A percentile compares a stretch with the other conserved stretches of the same genome.
These are phyloP conservation scores for Nyctereutes procyonoides DNA, from an alignment of 2,113 vertebrate species.

Conservation along the genomic window DNA sequence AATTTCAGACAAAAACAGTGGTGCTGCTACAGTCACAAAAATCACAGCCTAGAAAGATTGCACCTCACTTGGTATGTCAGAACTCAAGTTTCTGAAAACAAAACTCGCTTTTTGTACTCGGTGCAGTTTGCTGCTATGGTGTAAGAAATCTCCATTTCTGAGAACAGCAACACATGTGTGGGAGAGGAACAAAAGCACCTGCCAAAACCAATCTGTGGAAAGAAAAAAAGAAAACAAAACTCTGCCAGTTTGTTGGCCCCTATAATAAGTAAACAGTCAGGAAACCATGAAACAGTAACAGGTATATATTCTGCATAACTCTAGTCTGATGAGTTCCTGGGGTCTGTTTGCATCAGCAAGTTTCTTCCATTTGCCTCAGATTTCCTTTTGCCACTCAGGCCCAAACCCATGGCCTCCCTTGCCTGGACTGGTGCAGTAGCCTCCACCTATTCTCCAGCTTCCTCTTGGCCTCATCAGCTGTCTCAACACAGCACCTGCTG, in stretches of 20 bases:
- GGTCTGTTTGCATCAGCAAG: background rate
- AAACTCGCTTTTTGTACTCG: background rate
- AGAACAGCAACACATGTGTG: conserved; percentile 37
- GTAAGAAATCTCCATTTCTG: conserved; percentile 62
- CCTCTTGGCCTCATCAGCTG: background rate
- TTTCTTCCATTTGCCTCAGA: background rate
- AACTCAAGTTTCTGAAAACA: conserved; percentile 44
- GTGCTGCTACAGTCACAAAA: background rate
- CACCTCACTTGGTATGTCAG: background rate
- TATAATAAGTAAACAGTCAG: conserved; percentile 39
- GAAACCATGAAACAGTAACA: conserved; percentile 12
- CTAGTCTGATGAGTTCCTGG: background rate
- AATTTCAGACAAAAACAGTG: background rate
- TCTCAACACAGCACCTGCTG: background rate
- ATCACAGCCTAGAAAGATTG: background rate
- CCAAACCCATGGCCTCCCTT: background rate
- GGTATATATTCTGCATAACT: background rate
- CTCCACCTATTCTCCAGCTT: background rate
- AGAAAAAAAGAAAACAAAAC: background rate
- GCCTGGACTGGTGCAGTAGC: no score
- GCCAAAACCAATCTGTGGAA: conserved; percentile 50
- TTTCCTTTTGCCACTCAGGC: background rate
- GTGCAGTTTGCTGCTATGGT: background rate
- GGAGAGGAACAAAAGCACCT: conserved; percentile 70
- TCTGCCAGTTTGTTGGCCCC: background rate